Evolutionary conservation across 2,888 invertebrate species (phyloP).

Genomic region (Rhogogaster chlorosoma): DNA sequence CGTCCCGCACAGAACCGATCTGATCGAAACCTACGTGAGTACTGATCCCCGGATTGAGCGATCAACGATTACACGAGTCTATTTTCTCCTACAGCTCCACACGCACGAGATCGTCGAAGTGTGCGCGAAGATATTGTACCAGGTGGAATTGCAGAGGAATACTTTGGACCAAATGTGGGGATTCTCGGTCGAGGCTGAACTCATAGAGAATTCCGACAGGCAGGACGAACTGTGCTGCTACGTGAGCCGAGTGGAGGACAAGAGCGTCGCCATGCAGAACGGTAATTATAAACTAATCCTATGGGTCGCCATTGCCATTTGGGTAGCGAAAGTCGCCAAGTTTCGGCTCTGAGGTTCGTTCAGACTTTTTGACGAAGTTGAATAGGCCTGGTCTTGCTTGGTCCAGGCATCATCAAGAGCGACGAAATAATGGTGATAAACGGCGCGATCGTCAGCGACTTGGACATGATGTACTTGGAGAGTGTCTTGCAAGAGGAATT

Average conservation of each 20-base stretch:
- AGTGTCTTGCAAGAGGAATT: constrained; percentile 97
- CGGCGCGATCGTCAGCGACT: constrained; percentile 97
- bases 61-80: neutral
- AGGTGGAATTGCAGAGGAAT: constrained; percentile 94
- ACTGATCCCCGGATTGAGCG: neutral
- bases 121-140: constrained; percentile 97
- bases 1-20: constrained; percentile 96
- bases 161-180: constrained; percentile 98
- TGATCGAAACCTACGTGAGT: constrained; percentile 97
- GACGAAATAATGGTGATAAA: constrained; percentile 99
- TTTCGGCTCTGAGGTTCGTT: neutral
- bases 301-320: neutral
- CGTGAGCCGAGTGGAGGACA: constrained; percentile 96
- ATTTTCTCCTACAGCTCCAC: constrained; percentile 83
- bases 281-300: constrained; percentile 82
- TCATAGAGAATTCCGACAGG: constrained; percentile 96
- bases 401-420: constrained; percentile 95
- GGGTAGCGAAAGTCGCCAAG: neutral
- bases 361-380: constrained; percentile 57
- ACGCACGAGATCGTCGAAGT: constrained; percentile 97
- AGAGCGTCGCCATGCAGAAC: constrained; percentile 97
- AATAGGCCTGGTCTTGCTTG: constrained; percentile 56
- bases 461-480: constrained; percentile 99
- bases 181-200: constrained; percentile 97
- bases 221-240: constrained; percentile 99